A percentile compares a stretch with the other conserved stretches of the same genome.
phyloP scores from a whole-genome alignment of 2,113 vertebrate genomes.

The Tupaia chinensis region DNA sequence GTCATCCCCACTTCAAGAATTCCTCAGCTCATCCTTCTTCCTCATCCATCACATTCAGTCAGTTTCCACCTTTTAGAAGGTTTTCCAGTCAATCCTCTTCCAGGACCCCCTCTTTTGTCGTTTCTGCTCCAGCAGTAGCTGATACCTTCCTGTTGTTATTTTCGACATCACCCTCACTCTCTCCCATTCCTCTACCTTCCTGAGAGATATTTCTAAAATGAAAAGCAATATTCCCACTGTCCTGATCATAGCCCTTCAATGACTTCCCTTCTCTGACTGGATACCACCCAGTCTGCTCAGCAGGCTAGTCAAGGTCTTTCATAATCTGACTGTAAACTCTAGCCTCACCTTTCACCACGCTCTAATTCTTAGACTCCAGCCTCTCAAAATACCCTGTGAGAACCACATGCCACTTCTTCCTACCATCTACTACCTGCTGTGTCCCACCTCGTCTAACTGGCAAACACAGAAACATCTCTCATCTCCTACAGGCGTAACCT shows the following conservation, averaged over 20 bases:
- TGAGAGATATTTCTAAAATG: slow-evolving; percentile 31
- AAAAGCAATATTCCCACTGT: background rate
- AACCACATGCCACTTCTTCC: background rate
- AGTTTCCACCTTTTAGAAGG: background rate
- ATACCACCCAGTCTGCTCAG: background rate
- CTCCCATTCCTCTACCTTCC: background rate
- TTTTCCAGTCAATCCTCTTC: too few relatives aligned
- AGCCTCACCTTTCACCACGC: background rate
- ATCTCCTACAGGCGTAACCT: background rate
- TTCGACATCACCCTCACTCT: background rate
- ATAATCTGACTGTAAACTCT: background rate
- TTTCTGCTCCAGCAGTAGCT: background rate
- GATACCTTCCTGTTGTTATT: background rate
- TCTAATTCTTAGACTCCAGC: background rate
- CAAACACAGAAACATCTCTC: background rate
- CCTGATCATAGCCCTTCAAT: background rate
- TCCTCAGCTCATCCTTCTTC: background rate
- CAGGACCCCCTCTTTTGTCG: background rate
- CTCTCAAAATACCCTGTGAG: background rate
- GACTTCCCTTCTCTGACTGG: background rate
- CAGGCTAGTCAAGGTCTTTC: background rate
- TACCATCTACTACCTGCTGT: background rate
- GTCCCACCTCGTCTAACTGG: background rate
- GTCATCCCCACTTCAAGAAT: background rate
- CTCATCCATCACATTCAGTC: background rate